phyloP scores from a whole-genome alignment of 2,797 vertebrate species.

The Fringilla coelebs region DNA sequence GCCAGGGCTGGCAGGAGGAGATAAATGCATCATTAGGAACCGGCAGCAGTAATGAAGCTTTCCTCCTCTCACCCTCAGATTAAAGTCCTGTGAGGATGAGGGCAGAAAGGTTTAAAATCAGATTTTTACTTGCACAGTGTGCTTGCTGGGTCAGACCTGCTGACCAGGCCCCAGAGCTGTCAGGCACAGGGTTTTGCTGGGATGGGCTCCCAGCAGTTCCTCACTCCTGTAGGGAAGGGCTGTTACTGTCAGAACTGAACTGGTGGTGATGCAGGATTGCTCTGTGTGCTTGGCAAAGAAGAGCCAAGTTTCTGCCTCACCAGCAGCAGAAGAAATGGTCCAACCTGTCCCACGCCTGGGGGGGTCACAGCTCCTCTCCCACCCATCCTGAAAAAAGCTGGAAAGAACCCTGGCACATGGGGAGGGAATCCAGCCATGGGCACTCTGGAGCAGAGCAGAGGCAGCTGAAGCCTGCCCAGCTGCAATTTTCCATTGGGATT shows the following conservation, averaged over 20 bases:
- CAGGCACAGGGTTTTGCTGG: not conserved
- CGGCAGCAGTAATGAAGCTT: not conserved
- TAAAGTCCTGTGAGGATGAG: not conserved
- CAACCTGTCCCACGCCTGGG: rapidly evolving
- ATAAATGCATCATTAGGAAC: not conserved
- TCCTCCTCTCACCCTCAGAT: not conserved
- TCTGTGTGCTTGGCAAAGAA: rapidly evolving
- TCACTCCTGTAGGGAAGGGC: not conserved
- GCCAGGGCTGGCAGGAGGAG: not conserved
- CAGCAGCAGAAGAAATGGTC: not conserved
- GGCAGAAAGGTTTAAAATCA: not conserved
- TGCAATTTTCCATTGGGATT: not conserved
- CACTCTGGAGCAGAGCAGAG: not conserved
- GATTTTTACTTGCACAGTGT: not conserved
- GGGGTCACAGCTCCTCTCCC: not conserved
- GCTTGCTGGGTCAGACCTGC: not conserved
- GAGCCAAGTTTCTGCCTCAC: not conserved
- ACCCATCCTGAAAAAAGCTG: not conserved
- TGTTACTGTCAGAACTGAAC: not conserved
- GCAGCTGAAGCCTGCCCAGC: not conserved
- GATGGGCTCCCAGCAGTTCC: rapidly evolving
- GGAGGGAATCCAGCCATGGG: not conserved
- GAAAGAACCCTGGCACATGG: rapidly evolving
- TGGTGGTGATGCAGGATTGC: not conserved
- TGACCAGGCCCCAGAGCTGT: not conserved